These are phyloP conservation scores for Villa cingulata DNA, from an alignment of 2,888 invertebrate species.

Conservation along the genomic window DNA sequence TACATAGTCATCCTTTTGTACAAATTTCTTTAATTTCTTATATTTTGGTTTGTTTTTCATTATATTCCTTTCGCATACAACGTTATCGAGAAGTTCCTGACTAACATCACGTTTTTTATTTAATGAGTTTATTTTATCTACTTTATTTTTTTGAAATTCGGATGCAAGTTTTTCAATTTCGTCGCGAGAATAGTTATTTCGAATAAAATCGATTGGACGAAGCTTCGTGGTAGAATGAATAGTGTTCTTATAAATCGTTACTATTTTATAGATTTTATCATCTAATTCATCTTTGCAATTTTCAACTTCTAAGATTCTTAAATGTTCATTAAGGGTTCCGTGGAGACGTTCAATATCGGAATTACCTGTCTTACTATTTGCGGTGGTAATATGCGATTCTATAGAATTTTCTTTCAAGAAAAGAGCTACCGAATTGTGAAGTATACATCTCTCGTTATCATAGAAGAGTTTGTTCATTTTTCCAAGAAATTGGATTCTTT, in stretches of 20 bases:
- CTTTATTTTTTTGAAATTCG: background rate
- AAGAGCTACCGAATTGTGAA: conserved; percentile 1
- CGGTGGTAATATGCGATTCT: conserved; percentile 5
- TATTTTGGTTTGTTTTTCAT: background rate
- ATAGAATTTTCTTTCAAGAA: conserved; percentile 5
- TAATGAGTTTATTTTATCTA: background rate
- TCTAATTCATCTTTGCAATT: background rate
- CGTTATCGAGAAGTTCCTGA: too few species aligned
- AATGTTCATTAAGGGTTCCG: conserved; percentile 9
- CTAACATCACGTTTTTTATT: background rate
- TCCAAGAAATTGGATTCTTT: conserved; percentile 4
- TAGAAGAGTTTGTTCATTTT: conserved; percentile 8
- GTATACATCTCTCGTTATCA: conserved; percentile 3
- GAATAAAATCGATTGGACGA: background rate
- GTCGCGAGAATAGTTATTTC: background rate
- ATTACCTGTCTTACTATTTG: conserved; percentile 9
- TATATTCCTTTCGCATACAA: background rate
- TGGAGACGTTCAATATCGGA: conserved; percentile 8
- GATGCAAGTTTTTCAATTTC: background rate
- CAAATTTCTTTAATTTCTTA: conserved; percentile 1
- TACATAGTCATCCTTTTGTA: too few species aligned
- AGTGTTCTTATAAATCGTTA: conserved; percentile 1
- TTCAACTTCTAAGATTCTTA: conserved; percentile 5
- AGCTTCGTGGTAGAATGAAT: background rate
- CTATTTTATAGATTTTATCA: conserved; percentile 1